A percentile compares a stretch with the other conserved stretches of the same genome.
Evolutionary conservation across 2,113 vertebrate genomes (phyloP).

Genomic region (Lucifuga dentata): DNA sequence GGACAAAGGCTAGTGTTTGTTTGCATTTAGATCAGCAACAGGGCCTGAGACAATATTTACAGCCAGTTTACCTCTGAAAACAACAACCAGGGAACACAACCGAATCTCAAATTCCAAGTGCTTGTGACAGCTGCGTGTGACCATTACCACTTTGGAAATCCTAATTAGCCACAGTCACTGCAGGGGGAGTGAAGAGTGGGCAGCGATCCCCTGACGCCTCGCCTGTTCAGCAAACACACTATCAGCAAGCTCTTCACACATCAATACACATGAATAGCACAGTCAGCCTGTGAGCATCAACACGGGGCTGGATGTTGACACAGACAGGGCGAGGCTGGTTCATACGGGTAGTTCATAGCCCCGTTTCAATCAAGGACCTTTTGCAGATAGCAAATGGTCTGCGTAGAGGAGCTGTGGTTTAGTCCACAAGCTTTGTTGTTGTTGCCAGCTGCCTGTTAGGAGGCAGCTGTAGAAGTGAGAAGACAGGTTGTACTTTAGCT

Average conservation of each 20-base stretch:
- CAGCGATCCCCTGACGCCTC: constrained; percentile 73
- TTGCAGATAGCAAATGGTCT: constrained; percentile 65
- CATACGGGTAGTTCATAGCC: constrained; percentile 62
- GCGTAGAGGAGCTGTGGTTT: constrained; percentile 36
- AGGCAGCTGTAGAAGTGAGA: constrained; percentile 15
- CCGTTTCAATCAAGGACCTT: constrained; percentile 76
- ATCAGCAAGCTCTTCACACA: constrained; percentile 84
- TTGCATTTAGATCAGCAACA: constrained; percentile 8
- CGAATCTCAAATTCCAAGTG: constrained; percentile 23
- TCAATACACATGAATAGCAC: constrained; percentile 82
- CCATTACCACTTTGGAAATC: constrained; percentile 68
- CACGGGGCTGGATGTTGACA: constrained; percentile 78
- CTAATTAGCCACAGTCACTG: constrained; percentile 76
- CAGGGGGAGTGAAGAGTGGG: constrained; percentile 70
- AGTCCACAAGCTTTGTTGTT: constrained; percentile 31
- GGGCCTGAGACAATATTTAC: not conserved
- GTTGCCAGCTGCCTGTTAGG: constrained; percentile 32
- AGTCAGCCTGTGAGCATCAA: constrained; percentile 80
- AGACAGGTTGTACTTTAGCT: constrained; percentile 40
- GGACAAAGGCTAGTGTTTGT: not conserved
- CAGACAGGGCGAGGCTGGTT: constrained; percentile 72
- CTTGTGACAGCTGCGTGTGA: constrained; percentile 63
- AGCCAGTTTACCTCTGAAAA: constrained; percentile 16
- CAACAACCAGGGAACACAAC: constrained; percentile 19
- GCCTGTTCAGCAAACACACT: constrained; percentile 82